Conservation (phyloP, 2,888 invertebrate species). For the Philopedon plagiatum region DNA sequence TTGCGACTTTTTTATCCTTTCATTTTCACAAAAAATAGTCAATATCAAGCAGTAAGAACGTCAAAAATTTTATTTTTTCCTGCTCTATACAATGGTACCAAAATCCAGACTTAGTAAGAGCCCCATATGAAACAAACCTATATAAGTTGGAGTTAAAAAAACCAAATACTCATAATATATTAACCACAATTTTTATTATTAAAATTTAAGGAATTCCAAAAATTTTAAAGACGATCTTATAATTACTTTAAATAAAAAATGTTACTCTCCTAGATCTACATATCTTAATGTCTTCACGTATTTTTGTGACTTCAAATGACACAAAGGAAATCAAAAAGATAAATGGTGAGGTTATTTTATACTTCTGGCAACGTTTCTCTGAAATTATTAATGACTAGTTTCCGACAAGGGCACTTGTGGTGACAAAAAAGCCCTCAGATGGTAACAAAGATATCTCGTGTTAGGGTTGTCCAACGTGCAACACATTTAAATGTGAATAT, state of each 20-base stretch:
- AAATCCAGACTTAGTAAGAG: too few species aligned
- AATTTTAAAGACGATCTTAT: neutral
- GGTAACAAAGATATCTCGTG: neutral
- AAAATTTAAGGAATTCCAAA: neutral
- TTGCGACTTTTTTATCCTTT: too few species aligned
- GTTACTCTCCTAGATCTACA: neutral
- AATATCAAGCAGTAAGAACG: too few species aligned
- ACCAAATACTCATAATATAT: too few species aligned
- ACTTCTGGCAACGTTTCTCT: neutral
- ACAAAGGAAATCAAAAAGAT: neutral
- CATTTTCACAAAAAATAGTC: too few species aligned
- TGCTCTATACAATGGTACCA: too few species aligned
- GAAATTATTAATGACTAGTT: slow-evolving; percentile 3
- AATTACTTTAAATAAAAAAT: neutral
- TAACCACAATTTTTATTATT: neutral
- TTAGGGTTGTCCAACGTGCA: neutral
- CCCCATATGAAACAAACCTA: too few species aligned
- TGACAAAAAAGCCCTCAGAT: slow-evolving; percentile 15
- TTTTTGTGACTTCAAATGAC: neutral
- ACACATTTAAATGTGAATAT: too few species aligned
- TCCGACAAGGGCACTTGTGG: slow-evolving; percentile 1
- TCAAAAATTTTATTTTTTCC: too few species aligned
- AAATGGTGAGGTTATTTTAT: slow-evolving; percentile 5
- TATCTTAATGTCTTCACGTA: slow-evolving; percentile 8
- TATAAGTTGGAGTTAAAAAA: too few species aligned